phyloP scores from a whole-genome alignment of 2,113 vertebrate species.

The Dipodomys ordii region DNA sequence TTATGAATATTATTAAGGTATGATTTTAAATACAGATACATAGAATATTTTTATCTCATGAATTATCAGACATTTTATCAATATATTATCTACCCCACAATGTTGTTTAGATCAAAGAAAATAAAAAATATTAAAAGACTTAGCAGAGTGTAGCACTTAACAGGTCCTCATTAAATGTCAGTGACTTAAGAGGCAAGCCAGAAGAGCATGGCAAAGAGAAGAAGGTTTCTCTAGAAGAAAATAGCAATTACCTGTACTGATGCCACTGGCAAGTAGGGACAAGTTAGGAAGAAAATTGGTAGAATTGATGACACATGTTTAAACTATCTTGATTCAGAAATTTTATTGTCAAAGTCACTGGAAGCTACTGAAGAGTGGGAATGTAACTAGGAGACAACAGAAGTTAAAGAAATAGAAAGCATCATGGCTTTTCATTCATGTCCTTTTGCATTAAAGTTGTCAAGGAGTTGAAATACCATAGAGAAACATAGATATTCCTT shows the following conservation, averaged over 20 bases:
- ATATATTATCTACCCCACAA: neutral
- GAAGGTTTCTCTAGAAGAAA: neutral
- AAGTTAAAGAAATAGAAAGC: neutral
- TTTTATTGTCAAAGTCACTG: neutral
- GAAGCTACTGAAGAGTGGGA: neutral
- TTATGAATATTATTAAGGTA: neutral
- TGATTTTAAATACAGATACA: neutral
- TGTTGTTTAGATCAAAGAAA: neutral
- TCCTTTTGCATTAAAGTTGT: neutral
- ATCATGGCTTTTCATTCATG: neutral
- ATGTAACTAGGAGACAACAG: neutral
- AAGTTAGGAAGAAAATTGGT: neutral
- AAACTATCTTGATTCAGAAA: neutral
- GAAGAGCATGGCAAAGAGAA: neutral
- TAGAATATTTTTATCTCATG: neutral
- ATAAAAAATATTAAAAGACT: neutral
- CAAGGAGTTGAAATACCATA: neutral
- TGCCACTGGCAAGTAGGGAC: neutral
- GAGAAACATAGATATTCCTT: neutral
- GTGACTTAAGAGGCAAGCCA: neutral
- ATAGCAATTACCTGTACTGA: neutral
- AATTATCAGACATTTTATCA: neutral
- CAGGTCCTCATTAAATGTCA: constrained; percentile 18
- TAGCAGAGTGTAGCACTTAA: neutral
- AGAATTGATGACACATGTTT: too few relatives aligned